phyloP scores from a whole-genome alignment of 2,113 vertebrate genomes.

The Toxotes chatareus region DNA sequence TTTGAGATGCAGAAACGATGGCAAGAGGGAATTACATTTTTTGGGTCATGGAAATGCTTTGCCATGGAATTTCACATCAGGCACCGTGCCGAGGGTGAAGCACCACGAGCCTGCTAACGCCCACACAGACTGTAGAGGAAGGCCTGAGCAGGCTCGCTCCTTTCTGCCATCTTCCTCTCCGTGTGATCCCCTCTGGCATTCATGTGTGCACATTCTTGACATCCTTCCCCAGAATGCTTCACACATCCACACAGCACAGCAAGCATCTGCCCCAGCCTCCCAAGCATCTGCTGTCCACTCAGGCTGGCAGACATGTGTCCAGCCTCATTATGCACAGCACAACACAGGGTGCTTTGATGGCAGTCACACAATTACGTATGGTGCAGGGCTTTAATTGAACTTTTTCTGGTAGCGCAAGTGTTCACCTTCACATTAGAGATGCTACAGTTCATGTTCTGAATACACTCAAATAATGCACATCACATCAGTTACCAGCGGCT shows the following conservation, averaged over 20 bases:
- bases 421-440: not conserved
- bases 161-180: conserved; percentile 28
- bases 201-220: conserved; percentile 54
- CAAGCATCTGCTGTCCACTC: conserved; percentile 61
- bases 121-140: conserved; percentile 5
- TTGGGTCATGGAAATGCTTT: conserved; percentile 53
- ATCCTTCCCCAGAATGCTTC: conserved; percentile 65
- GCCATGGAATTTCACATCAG: conserved; percentile 54
- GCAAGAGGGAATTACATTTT: conserved; percentile 31
- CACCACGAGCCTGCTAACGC: conserved; percentile 35
- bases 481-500: not conserved
- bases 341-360: conserved; percentile 24
- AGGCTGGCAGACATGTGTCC: conserved; percentile 28
- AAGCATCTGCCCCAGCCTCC: conserved; percentile 47
- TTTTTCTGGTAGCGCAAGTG: not conserved
- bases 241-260: conserved; percentile 42
- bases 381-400: not conserved
- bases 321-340: conserved; percentile 32
- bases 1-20: conserved; percentile 28
- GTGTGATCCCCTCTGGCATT: conserved; percentile 43
- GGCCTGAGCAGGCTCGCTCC: conserved; percentile 12
- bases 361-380: not conserved
- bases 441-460: not conserved
- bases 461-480: not conserved
- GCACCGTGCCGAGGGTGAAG: conserved; percentile 48